Evolutionary conservation across 1,140 invertebrate species (phyloP).

Genomic region (Halesus radiatus): DNA sequence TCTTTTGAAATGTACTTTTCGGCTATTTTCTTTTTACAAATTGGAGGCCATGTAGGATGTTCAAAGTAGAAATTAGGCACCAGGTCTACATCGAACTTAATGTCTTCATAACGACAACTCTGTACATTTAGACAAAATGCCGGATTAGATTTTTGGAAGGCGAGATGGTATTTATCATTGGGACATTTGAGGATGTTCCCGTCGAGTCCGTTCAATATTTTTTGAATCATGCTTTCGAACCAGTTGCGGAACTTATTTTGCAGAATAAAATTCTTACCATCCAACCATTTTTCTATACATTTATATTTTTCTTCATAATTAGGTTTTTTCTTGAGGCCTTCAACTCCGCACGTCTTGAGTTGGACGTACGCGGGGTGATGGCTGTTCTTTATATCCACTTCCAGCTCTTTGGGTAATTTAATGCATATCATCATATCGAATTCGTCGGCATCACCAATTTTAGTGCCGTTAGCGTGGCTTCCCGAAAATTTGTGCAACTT

Average conservation of each 20-base stretch:
- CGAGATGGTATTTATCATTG: neutral
- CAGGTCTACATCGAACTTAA: constrained; percentile 13
- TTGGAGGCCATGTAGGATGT: constrained; percentile 1
- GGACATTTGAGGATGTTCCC: neutral
- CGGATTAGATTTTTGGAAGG: neutral
- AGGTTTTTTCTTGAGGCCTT: constrained; percentile 9
- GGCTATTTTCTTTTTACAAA: neutral
- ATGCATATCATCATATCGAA: no score
- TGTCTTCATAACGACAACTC: neutral
- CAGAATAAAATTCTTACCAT: no score
- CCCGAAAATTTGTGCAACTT: neutral
- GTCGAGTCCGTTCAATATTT: neutral
- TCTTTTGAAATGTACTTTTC: neutral
- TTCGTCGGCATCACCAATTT: no score
- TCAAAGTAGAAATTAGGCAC: constrained; percentile 10
- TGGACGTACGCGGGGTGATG: neutral
- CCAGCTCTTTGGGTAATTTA: neutral
- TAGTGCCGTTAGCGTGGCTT: neutral
- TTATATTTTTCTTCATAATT: constrained; percentile 21
- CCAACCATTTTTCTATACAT: no score
- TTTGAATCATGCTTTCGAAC: constrained; percentile 17
- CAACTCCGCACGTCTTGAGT: constrained; percentile 1
- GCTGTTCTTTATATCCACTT: neutral
- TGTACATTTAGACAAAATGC: constrained; percentile 8
- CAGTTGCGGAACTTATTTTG: no score